Evolutionary conservation across 2,888 invertebrate species (phyloP), one percentile per base, ranked within the genome.

Genomic region (Pachymerium ferrugineum): DNA sequence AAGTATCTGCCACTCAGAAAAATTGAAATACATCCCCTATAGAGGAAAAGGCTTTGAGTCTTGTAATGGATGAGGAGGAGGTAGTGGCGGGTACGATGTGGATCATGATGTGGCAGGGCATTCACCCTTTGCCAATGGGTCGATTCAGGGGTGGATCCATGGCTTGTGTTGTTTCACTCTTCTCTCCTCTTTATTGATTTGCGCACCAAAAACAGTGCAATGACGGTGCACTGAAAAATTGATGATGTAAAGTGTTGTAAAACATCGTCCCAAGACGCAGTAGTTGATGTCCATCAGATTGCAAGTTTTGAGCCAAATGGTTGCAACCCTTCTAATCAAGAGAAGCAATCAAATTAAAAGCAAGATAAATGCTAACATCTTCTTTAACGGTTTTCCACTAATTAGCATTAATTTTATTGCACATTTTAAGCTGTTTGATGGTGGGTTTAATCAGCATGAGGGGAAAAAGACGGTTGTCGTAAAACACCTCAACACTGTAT

Each of bases 371-470:
- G 54, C 54, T 54, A 22, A 4, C 54, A 25, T 54, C 54, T 25
- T 54, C 54, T 54, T 54, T 54, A n/a, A 54, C 54, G 54, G 22
- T 22, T 22, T 54, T 54, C 25, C 54, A 25, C 54, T 54, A 54
- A 54, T 54, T 54, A 54, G 54, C 54, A 54, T 54, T 54, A 54
- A 54, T 54, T 54, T 54, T 54, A 54, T 54, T 54, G 54, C 54
- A 12, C 54, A 54, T 54, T 54, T 54, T 54, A 54, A 54, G 54
- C 25, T 54, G 54, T 54, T 54, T 54, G 54, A 54, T 54, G 54
- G 25, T 25, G 54, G 54, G 25, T 54, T 54, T 54, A 22, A 54
- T 25, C 19, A 19, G 16, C 47, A 2, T 6, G 47, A 47, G 22
- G 47, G 22, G 8, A 25, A 2, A 25, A 14, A 25, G 14, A 25